Base-by-base conservation (phyloP, 2,113 vertebrate genomes). In the Strix uralensis region DNA sequence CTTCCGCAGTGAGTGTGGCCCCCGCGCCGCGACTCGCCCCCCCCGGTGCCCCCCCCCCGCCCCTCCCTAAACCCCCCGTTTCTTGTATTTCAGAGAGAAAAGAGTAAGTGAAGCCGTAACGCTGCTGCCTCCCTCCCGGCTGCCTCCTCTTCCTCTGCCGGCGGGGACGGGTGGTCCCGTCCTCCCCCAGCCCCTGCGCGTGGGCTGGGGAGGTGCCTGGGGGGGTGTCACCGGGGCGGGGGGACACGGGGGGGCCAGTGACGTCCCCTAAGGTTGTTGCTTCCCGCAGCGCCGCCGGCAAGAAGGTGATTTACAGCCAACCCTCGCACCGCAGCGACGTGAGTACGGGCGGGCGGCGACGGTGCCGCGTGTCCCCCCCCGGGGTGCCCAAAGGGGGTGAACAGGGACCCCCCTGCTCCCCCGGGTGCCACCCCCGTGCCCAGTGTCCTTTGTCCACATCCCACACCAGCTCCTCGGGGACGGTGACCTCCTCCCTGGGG, bases 1-100 rank as follows among this genome's bases (percentile, higher is more conserved):
- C 97, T 98, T 99, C 51, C 97, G 98, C 67, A 98, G 99, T 99
- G 92, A 98, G 99, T 98, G 49, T 42, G 42, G 42, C 42, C 42
- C 42, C 44, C 44, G 44, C 44, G 44, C 44, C 44, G 15, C 44
- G 15, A 16, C 15, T 13, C 16, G 44, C 44, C 17, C 44, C 15
- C 44, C 27, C n/a, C 8, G 16, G 4, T 70, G 67, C 23, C 22
- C 52, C 49, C 46, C 46, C 5, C 27, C 4, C n/a, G 2, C 6
- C 32, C 36, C 19, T 16, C 6, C 27, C 36, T 47, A 3, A 38
- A 27, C 8, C 11, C 32, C 34, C 44, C 51, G 3, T 40, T 30
- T 23, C 36, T 65, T 89, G 29, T 25, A 4, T 96, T 97, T 38
- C 97, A 97, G 97, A 83, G 79, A 92, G 67, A 92, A 87, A 27